Evolutionary conservation across 2,113 vertebrate species (phyloP).

Genomic region (Antigone vipio): DNA sequence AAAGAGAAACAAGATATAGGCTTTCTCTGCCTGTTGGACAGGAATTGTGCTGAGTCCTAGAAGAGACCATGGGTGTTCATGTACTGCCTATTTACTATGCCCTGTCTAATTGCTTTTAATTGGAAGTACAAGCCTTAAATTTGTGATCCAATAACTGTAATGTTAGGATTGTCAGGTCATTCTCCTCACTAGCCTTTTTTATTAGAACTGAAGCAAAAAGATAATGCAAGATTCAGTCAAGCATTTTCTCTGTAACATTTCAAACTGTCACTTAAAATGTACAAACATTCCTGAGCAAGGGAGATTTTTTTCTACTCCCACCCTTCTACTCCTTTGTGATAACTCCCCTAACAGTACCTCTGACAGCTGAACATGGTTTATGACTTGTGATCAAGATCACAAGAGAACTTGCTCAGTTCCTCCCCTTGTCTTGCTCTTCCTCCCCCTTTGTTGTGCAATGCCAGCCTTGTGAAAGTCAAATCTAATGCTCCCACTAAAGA

Average conservation of each 20-base stretch:
- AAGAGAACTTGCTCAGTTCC: background rate
- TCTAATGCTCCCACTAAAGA: background rate
- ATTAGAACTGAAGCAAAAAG: background rate
- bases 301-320: background rate
- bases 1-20: background rate
- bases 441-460: background rate
- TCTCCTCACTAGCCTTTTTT: background rate
- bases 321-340: background rate
- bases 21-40: background rate
- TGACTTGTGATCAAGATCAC: slow-evolving; percentile 3
- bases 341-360: slow-evolving; percentile 1
- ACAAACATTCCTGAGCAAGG: slow-evolving; percentile 25
- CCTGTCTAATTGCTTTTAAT: background rate
- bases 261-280: slow-evolving; percentile 18
- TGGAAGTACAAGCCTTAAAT: background rate
- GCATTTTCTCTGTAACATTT: background rate
- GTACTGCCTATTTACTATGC: background rate
- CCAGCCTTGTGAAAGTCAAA: background rate
- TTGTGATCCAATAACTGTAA: background rate
- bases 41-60: background rate
- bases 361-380: slow-evolving; percentile 30
- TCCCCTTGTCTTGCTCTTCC: background rate
- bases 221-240: background rate
- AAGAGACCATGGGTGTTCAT: background rate
- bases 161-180: background rate